Conservation (phyloP, 2,888 invertebrate genomes). For the Cephus sareptanus region DNA sequence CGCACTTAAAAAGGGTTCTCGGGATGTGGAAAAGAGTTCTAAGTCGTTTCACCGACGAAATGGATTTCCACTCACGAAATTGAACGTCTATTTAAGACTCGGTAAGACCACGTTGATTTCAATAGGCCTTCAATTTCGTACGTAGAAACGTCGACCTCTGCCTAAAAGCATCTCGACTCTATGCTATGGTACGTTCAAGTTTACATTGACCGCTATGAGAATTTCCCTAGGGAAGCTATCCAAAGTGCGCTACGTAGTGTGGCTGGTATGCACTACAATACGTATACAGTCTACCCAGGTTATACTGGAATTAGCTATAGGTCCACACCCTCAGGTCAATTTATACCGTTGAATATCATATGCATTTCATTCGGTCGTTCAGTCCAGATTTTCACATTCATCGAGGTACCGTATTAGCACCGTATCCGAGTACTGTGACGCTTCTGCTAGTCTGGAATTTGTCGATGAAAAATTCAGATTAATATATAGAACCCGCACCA, state of each 20-base stretch:
- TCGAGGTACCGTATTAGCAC: neutral
- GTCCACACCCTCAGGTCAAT: constrained; percentile 17
- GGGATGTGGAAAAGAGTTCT: neutral
- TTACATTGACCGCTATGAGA: constrained; percentile 49
- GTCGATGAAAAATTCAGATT: neutral
- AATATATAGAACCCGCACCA: neutral
- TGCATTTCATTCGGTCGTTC: constrained; percentile 18
- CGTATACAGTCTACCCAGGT: constrained; percentile 1
- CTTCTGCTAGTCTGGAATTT: neutral
- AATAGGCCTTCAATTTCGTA: constrained; percentile 33
- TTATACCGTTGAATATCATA: constrained; percentile 22
- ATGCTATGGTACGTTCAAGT: constrained; percentile 25
- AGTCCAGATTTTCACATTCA: constrained; percentile 28
- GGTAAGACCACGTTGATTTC: constrained; percentile 24
- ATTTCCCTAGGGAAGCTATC: constrained; percentile 49
- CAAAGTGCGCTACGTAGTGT: neutral
- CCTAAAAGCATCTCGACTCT: neutral
- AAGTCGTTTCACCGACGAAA: neutral
- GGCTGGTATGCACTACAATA: constrained; percentile 7
- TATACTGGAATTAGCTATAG: neutral
- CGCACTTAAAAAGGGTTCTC: neutral
- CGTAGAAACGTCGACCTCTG: constrained; percentile 17
- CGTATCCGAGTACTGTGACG: neutral
- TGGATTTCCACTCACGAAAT: neutral
- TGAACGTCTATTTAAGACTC: neutral